These are phyloP conservation scores for Drosophila miranda DNA, from an alignment of 1,140 invertebrate genomes.

Conservation along the genomic window DNA sequence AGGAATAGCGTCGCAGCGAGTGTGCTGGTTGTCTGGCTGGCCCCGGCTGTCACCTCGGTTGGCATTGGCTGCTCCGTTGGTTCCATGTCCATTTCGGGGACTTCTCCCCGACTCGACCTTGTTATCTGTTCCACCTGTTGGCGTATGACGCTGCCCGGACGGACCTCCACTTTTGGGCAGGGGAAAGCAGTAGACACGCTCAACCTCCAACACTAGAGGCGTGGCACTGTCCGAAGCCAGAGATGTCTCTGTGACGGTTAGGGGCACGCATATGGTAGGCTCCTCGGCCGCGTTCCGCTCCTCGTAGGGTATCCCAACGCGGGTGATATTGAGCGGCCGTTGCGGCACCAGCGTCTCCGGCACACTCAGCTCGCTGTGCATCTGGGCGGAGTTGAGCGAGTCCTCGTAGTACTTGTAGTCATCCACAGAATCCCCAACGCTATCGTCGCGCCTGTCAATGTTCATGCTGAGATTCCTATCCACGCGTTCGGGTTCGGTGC, in stretches of 20 bases:
- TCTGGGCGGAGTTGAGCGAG: constrained; percentile 53
- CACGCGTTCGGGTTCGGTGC: constrained; percentile 35
- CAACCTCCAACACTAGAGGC: constrained; percentile 60
- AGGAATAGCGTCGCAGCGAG: not conserved
- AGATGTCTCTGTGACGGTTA: constrained; percentile 61
- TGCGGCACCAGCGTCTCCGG: constrained; percentile 53
- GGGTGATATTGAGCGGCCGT: constrained; percentile 67
- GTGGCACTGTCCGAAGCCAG: constrained; percentile 40
- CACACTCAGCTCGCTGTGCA: constrained; percentile 64
- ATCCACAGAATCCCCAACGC: constrained; percentile 29
- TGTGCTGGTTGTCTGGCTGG: no score
- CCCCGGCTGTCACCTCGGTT: constrained; percentile 11
- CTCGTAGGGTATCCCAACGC: constrained; percentile 70
- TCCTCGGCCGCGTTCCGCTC: constrained; percentile 68
- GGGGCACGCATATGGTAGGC: constrained; percentile 71
- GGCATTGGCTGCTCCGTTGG: constrained; percentile 24
- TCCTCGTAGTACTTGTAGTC: constrained; percentile 65
- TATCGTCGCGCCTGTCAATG: constrained; percentile 56
- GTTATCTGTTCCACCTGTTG: constrained; percentile 30
- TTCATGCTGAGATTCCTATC: constrained; percentile 13
- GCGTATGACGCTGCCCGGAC: constrained; percentile 34
- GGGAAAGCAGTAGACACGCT: constrained; percentile 75
- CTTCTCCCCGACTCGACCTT: constrained; percentile 17
- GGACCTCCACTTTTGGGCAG: constrained; percentile 68
- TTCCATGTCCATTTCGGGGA: constrained; percentile 19